These are phyloP conservation scores for Otolemur crassicaudatus DNA, from an alignment of 2,797 vertebrate genomes.

Conservation along the genomic window DNA sequence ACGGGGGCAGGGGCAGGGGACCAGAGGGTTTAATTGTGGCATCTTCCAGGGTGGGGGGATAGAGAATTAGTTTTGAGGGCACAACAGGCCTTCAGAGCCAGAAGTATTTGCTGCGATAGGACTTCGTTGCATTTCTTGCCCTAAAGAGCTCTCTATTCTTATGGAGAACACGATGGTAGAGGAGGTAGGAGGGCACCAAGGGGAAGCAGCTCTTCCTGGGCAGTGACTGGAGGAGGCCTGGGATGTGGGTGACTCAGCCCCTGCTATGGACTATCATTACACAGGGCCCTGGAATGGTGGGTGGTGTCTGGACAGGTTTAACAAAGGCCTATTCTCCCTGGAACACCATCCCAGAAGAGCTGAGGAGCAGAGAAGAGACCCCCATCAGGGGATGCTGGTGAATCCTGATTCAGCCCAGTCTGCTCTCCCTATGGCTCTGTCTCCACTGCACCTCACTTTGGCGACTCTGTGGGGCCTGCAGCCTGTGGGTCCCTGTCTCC, in stretches of 20 bases:
- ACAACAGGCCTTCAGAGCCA: background rate
- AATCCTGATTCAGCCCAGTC: background rate
- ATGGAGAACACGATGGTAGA: background rate
- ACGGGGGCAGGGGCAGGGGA: background rate
- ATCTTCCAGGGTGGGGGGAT: background rate
- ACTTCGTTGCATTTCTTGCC: background rate
- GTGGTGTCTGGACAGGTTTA: background rate
- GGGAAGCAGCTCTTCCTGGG: background rate
- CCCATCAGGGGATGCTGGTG: background rate
- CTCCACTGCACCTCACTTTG: fast-evolving
- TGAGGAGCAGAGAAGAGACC: background rate
- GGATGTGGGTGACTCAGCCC: background rate
- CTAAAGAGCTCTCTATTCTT: background rate
- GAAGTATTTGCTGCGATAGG: background rate
- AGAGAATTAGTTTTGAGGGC: background rate
- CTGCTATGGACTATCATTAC: background rate
- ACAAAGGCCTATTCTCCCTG: background rate
- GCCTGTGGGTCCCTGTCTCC: background rate
- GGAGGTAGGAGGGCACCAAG: background rate
- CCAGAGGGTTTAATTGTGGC: background rate
- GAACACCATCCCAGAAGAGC: background rate
- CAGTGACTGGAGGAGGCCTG: background rate
- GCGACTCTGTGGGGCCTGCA: background rate
- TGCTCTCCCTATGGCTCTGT: background rate
- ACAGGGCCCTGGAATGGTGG: background rate